Base-by-base conservation (phyloP, 2,113 vertebrate genomes). In the Rhea americana region DNA sequence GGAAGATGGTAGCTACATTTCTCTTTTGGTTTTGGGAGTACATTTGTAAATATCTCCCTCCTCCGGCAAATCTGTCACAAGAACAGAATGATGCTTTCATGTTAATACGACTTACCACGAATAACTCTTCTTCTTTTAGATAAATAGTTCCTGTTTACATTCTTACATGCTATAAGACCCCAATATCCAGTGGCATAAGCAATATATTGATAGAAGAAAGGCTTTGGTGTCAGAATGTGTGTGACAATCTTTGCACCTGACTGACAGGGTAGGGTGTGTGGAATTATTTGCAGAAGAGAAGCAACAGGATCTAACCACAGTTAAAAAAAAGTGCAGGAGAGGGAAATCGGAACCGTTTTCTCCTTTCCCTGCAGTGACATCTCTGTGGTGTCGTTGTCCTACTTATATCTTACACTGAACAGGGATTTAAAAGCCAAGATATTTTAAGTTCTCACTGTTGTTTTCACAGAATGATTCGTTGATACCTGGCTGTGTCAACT, bases 401-500 rank as follows among this genome's bases (percentile, higher is more conserved):
- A 95, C 90, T 96, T 94, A 48, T 84, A 75, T 87, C 92, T 84
- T 81, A 61, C 94, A 78, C 37, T 20, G 12, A 94, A 66, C 62
- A 3, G 77, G 74, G 83, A 48, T 90, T 89, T 91, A 73, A 91
- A 95, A 85, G 93, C 88, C 93, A 93, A 92, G 93, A 85, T 75
- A 81, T 94, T 61, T 76, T 24, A 73, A 88, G 71, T 76, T 90
- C 93, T 93, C 82, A n/a, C 93, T 48, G 0, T 84, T 93, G 94
- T 89, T 95, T 93, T 95, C 80, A 85, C 45, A 70, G 85, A 59
- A 68, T 94, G 95, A 93, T 91, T 94, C 96, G 93, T 13, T 90
- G 82, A 68, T 67, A 43, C 56, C 41, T 15, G 86, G 70, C 76
- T 94, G 93, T 87, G 86, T 86, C 90, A 94, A 78, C 84, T 72